Conservation (phyloP, 2,797 vertebrate species). For the Atherinosoma microstoma region DNA sequence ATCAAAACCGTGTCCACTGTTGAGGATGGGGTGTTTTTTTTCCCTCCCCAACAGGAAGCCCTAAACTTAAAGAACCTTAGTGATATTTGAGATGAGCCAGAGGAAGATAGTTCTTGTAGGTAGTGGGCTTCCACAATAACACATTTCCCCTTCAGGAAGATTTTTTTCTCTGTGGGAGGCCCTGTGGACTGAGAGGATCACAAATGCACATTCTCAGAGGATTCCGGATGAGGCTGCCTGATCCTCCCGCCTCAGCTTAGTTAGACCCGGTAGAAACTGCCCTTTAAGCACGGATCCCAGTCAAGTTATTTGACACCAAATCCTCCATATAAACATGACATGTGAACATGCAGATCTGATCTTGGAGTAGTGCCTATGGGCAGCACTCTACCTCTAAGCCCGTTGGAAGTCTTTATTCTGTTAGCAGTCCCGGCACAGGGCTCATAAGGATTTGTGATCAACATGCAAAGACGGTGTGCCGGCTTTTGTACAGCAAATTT, state of each 20-base stretch:
- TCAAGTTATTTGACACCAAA: constrained; percentile 70
- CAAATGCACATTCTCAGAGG: constrained; percentile 67
- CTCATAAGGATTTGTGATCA: constrained; percentile 72
- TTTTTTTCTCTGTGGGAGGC: constrained; percentile 46
- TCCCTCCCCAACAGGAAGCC: neutral
- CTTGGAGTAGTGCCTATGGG: constrained; percentile 72
- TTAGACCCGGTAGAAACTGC: constrained; percentile 67
- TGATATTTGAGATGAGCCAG: constrained; percentile 70
- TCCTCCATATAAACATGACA: constrained; percentile 62
- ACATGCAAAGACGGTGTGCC: constrained; percentile 78
- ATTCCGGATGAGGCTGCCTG: constrained; percentile 64
- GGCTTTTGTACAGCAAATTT: constrained; percentile 83
- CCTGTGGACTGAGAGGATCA: constrained; percentile 61
- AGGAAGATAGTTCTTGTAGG: constrained; percentile 68
- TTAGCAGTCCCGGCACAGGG: constrained; percentile 68
- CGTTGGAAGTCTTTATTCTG: constrained; percentile 70
- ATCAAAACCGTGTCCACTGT: constrained; percentile 60
- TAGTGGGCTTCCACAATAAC: constrained; percentile 62
- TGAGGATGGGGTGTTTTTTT: constrained; percentile 36
- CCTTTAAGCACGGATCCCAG: constrained; percentile 74
- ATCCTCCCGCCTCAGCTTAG: constrained; percentile 60
- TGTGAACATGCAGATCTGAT: constrained; percentile 78
- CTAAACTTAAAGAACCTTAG: constrained; percentile 52
- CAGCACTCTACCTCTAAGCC: constrained; percentile 80
- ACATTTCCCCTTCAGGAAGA: constrained; percentile 60